Percentiles rank a stretch among this genome's conserved stretches.
phyloP scores from a whole-genome alignment of 2,888 invertebrate species.

The Heliothis peltigera region DNA sequence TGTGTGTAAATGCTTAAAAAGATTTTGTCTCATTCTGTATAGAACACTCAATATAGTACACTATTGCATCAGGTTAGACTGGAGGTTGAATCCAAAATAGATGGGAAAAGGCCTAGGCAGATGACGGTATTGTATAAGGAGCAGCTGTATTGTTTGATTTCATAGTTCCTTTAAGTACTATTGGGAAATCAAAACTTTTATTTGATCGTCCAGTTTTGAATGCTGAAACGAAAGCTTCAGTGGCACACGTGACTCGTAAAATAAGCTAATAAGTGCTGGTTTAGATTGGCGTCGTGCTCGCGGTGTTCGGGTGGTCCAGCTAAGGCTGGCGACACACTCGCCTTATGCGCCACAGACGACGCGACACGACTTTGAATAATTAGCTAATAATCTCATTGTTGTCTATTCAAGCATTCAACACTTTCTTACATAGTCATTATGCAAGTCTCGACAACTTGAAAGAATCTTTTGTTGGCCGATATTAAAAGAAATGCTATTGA shows the following conservation, averaged over 20 bases:
- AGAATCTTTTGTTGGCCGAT: constrained; percentile 56
- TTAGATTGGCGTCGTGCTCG: constrained; percentile 51
- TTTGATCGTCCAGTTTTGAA: constrained; percentile 19
- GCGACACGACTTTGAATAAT: constrained; percentile 66
- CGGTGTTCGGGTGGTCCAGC: constrained; percentile 64
- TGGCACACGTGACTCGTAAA: constrained; percentile 52
- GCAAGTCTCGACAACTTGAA: constrained; percentile 45
- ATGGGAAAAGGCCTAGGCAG: no score
- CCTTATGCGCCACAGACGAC: constrained; percentile 55
- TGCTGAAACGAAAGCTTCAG: constrained; percentile 39
- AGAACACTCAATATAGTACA: no score
- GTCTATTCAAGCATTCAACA: constrained; percentile 64
- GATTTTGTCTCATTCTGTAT: no score
- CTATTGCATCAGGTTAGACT: no score
- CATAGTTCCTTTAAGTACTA: neutral
- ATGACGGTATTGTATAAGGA: no score
- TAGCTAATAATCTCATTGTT: constrained; percentile 66
- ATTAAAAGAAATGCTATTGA: constrained; percentile 55
- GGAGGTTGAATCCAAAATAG: no score
- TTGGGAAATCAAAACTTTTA: neutral
- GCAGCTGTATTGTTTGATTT: neutral
- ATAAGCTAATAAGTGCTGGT: constrained; percentile 72
- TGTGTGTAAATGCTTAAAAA: no score
- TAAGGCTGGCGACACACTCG: constrained; percentile 55
- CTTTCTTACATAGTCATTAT: constrained; percentile 62